Evolutionary conservation across 1,140 invertebrate species (phyloP), one percentile per base, ranked within the genome.

Genomic region (Drosophila bifasciata): DNA sequence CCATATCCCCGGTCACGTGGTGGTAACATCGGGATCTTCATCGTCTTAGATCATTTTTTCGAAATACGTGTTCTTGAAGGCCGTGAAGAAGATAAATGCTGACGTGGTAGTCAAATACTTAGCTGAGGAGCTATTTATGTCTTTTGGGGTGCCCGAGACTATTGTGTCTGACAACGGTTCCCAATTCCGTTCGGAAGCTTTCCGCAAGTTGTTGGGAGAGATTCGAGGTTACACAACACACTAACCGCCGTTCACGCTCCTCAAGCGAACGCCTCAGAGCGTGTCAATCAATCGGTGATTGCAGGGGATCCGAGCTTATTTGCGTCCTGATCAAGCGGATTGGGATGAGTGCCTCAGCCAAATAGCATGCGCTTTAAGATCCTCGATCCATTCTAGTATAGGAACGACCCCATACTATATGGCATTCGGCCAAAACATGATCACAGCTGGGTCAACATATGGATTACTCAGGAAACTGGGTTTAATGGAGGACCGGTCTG

Each of bases 221-320:
- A 8, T 19, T 39, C 39, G 32, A 39, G 4, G 5, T 40, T 1
- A 13, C 32, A 1, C 36, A n/a, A 53, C 6, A 21, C 19, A 1
- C 1, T 25, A 1, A 53, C 51, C 0, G 19, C 50, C 0, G 50
- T 39, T 0, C 32, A 21, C 28, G 40, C 50, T 3, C 50, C 50
- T 0, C 32, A 52, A 21, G 50, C 50, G 3, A 52, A 53, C n/a
- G 51, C 51, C 1, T 55, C 51, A 9, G 39, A 43, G 4, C 21
- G 51, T 1, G 39, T 55, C 1, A 49, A 49, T 28, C 48, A n/a
- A 3, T 49, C 48, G 8, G 48, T 49, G 3, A 49, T 49, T 1
- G 3, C 48, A 5, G 48, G 21, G n/a, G 8, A 49, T 49, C 13
- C 13, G 48, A 1, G 48, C 23, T 5, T 49, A 28, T 16, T 1